phyloP scores from a whole-genome alignment of 2,888 invertebrate genomes.

The Catocala fraxini region DNA sequence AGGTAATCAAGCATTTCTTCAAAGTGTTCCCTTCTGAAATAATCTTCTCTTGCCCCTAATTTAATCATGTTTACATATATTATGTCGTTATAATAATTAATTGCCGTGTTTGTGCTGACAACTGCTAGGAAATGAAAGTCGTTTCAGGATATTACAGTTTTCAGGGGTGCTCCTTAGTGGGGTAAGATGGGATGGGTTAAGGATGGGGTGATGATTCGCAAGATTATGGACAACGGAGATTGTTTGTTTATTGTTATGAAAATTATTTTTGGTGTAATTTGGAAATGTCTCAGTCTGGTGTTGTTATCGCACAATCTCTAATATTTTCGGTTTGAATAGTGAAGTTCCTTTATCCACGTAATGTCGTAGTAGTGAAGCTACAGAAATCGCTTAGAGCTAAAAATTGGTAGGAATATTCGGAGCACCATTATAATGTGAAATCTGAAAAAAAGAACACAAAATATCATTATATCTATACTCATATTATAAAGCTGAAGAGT shows the following conservation, averaged over 20 bases:
- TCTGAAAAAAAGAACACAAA: too few species aligned
- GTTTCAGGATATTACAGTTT: constrained; percentile 30
- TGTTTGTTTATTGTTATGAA: constrained; percentile 23
- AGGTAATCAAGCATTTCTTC: too few species aligned
- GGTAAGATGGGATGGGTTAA: not conserved
- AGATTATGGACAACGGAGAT: constrained; percentile 24
- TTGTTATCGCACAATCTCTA: too few species aligned
- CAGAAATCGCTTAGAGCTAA: too few species aligned
- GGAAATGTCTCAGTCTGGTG: not conserved
- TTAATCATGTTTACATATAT: constrained; percentile 14
- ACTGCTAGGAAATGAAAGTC: constrained; percentile 28
- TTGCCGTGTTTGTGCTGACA: constrained; percentile 16
- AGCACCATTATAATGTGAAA: too few species aligned
- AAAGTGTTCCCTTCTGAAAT: not conserved
- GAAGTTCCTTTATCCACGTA: too few species aligned
- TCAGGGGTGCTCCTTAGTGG: constrained; percentile 9
- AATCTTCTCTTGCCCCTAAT: constrained; percentile 9
- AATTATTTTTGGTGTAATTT: constrained; percentile 8
- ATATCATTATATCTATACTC: too few species aligned
- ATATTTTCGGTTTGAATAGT: too few species aligned
- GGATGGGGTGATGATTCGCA: constrained; percentile 19
- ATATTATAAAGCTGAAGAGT: too few species aligned
- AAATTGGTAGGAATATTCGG: too few species aligned
- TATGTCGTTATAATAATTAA: constrained; percentile 22
- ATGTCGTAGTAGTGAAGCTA: too few species aligned